Percentiles rank a stretch among this genome's conserved stretches.
These are phyloP conservation scores for Proteles cristata DNA, from an alignment of 2,113 vertebrate genomes.

Conservation along the genomic window DNA sequence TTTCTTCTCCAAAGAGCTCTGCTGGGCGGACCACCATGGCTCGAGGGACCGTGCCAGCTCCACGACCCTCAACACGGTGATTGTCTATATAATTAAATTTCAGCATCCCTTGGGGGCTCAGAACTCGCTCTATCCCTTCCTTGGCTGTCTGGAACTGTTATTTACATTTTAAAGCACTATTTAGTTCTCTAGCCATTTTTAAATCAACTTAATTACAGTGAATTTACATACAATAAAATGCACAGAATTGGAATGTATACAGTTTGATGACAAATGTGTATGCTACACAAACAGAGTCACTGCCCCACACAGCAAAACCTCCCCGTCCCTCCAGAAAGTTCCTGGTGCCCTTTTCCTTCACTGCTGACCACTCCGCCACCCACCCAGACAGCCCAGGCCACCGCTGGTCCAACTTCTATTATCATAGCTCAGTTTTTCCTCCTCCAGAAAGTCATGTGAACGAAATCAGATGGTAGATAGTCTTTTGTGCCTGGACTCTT, in stretches of 20 bases:
- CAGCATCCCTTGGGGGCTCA: neutral
- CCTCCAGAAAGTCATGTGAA: neutral
- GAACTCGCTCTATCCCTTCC: neutral
- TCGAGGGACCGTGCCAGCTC: fast-evolving
- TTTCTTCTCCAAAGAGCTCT: neutral
- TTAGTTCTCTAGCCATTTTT: neutral
- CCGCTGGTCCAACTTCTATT: neutral
- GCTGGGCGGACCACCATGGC: neutral
- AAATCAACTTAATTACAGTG: neutral
- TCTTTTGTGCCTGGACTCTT: neutral
- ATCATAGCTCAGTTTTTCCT: neutral
- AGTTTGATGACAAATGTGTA: neutral
- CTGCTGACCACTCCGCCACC: fast-evolving
- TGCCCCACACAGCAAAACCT: no score
- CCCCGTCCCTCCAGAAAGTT: neutral
- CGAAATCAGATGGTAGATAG: fast-evolving
- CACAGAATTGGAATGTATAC: neutral
- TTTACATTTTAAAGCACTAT: neutral
- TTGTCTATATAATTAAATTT: neutral
- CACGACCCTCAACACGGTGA: neutral
- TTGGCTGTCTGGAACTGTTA: neutral
- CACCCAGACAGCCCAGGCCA: no score
- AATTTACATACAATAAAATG: neutral
- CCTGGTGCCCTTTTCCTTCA: neutral
- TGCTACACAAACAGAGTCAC: fast-evolving